phyloP scores from a whole-genome alignment of 2,113 vertebrate species.

The Chlorocebus sabaeus region DNA sequence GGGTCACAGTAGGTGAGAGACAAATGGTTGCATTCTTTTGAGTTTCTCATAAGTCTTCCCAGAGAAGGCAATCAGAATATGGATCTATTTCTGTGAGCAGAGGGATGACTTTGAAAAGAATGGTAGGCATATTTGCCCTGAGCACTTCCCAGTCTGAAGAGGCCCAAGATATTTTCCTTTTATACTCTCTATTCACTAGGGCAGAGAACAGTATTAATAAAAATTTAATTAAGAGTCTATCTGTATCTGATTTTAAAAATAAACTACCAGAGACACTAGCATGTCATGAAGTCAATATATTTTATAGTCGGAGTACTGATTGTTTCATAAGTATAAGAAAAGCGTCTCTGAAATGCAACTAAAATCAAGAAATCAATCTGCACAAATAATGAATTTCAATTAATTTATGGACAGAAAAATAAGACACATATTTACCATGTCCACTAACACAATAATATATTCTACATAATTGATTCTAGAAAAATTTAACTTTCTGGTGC shows the following conservation, averaged over 20 bases:
- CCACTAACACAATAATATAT: background rate
- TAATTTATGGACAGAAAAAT: background rate
- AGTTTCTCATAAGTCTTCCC: no score
- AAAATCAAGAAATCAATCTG: background rate
- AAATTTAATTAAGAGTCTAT: background rate
- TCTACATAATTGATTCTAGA: background rate
- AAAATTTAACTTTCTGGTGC: background rate
- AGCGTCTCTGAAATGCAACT: background rate
- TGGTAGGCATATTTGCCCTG: no score
- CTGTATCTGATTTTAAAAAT: background rate
- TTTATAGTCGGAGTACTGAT: background rate
- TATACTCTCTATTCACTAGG: background rate
- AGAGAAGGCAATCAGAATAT: no score
- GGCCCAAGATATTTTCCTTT: background rate
- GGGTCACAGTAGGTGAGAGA: no score
- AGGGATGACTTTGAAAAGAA: no score
- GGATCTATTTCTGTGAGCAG: no score
- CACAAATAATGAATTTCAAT: background rate
- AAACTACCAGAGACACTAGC: background rate
- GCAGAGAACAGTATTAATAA: background rate
- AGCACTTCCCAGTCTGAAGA: no score
- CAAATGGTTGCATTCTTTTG: no score
- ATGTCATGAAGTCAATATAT: background rate
- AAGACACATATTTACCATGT: background rate
- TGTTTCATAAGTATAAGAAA: background rate